Evolutionary conservation across 2,888 invertebrate genomes (phyloP).

Genomic region (Troides oblongomaculatus): DNA sequence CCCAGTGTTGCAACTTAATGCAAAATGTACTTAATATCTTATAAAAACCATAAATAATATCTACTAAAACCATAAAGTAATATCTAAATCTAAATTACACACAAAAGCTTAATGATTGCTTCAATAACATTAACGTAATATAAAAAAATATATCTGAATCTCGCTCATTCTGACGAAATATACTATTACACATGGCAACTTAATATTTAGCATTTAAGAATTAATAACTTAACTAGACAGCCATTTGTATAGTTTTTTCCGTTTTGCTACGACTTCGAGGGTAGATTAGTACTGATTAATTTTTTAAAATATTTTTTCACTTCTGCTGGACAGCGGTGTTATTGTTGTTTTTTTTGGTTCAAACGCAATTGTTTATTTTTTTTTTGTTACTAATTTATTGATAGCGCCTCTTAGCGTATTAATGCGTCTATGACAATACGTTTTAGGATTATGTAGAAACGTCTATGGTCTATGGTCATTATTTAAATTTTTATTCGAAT

Average conservation of each 20-base stretch:
- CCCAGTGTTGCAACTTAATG: not conserved
- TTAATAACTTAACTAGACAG: no score
- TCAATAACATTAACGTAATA: no score
- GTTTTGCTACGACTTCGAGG: not conserved
- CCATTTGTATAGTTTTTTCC: not conserved
- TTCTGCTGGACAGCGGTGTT: not conserved
- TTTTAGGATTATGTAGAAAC: not conserved
- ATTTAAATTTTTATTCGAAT: not conserved
- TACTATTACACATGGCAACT: no score
- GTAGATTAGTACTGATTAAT: not conserved
- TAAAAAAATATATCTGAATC: no score
- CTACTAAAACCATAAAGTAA: no score
- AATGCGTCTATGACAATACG: constrained; percentile 22
- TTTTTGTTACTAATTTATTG: not conserved
- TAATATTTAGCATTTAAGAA: no score
- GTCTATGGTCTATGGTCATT: not conserved
- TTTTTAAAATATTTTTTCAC: not conserved
- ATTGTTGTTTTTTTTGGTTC: not conserved
- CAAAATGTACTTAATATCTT: not conserved
- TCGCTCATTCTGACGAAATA: no score
- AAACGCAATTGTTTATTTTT: not conserved
- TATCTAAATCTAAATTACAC: not conserved
- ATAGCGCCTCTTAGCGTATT: not conserved
- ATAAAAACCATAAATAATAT: not conserved
- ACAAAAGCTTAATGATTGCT: not conserved